Evolutionary conservation across 2,888 invertebrate species (phyloP).

Genomic region (Pammene aurita): DNA sequence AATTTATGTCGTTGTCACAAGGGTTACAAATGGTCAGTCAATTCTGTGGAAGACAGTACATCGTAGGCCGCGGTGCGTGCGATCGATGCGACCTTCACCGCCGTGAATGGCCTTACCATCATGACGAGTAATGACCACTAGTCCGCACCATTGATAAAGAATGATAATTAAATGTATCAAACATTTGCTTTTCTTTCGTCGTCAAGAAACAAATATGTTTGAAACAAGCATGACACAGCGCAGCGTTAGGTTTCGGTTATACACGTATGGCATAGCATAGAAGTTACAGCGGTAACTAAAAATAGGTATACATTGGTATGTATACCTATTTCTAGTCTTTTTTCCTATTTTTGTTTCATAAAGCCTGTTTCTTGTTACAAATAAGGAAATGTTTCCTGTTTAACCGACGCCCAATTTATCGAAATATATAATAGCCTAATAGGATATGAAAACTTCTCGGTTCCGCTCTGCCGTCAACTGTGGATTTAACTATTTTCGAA

Average conservation of each 20-base stretch:
- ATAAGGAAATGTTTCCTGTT: not conserved
- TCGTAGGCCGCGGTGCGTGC: conserved; percentile 15
- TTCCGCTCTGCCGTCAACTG: conserved; percentile 25
- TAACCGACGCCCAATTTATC: conserved; percentile 3
- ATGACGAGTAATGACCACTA: conserved; percentile 8
- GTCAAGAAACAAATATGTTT: too few species aligned
- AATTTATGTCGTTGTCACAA: not conserved
- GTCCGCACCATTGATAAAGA: conserved; percentile 10
- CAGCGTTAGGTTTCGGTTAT: too few species aligned
- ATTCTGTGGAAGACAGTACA: not conserved
- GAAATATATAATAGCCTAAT: not conserved
- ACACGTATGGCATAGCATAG: too few species aligned
- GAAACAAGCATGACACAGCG: too few species aligned
- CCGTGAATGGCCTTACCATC: conserved; percentile 18
- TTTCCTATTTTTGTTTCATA: too few species aligned
- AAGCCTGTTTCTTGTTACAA: not conserved
- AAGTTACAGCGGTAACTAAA: too few species aligned
- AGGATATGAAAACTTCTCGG: conserved; percentile 7
- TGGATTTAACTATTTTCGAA: conserved; percentile 22
- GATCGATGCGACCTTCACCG: conserved; percentile 29
- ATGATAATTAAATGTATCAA: not conserved
- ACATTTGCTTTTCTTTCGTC: too few species aligned
- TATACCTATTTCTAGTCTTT: too few species aligned
- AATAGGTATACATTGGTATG: too few species aligned
- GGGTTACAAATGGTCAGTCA: not conserved